Percentiles rank a stretch among this genome's conserved stretches.
These are phyloP conservation scores for Actenoides lindsayi DNA, from an alignment of 2,113 vertebrate species.

Conservation along the genomic window DNA sequence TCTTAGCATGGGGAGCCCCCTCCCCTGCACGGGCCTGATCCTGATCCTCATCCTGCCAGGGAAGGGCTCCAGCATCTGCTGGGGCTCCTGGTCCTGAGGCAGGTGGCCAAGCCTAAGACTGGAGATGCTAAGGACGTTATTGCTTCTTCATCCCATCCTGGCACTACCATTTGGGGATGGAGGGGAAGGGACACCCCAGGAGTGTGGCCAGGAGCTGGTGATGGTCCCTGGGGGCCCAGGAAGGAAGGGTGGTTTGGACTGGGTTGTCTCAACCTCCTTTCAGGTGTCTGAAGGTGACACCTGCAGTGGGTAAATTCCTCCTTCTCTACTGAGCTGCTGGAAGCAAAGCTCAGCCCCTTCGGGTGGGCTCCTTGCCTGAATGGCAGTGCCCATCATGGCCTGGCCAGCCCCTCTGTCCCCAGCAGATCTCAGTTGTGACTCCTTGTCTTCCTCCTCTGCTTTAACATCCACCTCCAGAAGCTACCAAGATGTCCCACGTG, in stretches of 20 bases:
- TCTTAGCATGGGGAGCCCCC: neutral
- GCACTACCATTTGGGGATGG: accelerated
- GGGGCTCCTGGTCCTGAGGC: neutral
- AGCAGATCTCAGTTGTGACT: neutral
- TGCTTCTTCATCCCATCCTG: neutral
- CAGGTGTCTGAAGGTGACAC: neutral
- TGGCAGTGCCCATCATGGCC: accelerated
- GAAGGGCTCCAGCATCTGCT: neutral
- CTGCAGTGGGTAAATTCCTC: neutral
- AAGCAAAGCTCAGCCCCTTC: neutral
- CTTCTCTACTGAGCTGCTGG: neutral
- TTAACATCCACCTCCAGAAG: neutral
- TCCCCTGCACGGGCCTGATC: neutral
- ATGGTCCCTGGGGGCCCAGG: neutral
- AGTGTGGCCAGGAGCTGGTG: neutral
- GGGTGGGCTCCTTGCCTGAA: neutral
- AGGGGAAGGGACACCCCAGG: neutral
- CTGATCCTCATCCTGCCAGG: neutral
- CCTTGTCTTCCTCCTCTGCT: neutral
- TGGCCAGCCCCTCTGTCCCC: accelerated
- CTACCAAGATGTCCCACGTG: neutral
- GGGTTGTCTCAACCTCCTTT: neutral
- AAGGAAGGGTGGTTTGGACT: neutral
- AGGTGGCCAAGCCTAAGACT: neutral
- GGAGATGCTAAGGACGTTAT: neutral